phyloP scores from a whole-genome alignment of 2,888 invertebrate genomes.

The Chrysopilus asiliformis region DNA sequence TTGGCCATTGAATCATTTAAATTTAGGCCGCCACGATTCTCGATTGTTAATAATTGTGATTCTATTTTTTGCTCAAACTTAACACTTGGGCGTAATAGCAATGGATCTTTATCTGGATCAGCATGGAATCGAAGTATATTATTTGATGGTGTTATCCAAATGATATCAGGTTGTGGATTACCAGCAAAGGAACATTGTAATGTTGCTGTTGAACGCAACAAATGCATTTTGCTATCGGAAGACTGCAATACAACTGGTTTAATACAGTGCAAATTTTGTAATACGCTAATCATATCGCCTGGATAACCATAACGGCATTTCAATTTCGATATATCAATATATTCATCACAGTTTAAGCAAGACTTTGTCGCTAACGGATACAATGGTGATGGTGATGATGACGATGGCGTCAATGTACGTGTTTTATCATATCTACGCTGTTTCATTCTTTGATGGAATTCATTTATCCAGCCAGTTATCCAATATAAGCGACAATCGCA shows the following conservation, averaged over 20 bases:
- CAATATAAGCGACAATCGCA: slow-evolving; percentile 80
- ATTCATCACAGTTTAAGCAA: slow-evolving; percentile 17
- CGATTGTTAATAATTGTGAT: slow-evolving; percentile 25
- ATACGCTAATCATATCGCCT: slow-evolving; percentile 53
- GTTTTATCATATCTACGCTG: not conserved
- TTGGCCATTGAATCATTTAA: not conserved
- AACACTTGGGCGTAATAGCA: slow-evolving; percentile 20
- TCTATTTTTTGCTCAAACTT: slow-evolving; percentile 26
- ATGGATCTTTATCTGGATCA: slow-evolving; percentile 39
- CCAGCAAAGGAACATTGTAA: slow-evolving; percentile 66
- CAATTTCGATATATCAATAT: slow-evolving; percentile 40
- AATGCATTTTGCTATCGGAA: slow-evolving; percentile 49
- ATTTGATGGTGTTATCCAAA: slow-evolving; percentile 71
- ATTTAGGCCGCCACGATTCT: slow-evolving; percentile 20
- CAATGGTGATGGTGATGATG: too few relatives aligned
- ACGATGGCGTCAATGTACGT: not conserved
- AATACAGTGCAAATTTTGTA: slow-evolving; percentile 58
- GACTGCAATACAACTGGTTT: slow-evolving; percentile 46
- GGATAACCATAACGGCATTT: slow-evolving; percentile 53
- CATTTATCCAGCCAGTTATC: slow-evolving; percentile 52
- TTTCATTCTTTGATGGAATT: slow-evolving; percentile 8
- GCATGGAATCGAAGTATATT: slow-evolving; percentile 67
- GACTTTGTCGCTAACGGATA: not conserved
- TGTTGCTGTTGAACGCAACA: slow-evolving; percentile 51
- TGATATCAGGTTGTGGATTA: slow-evolving; percentile 64